A percentile compares a stretch with the other conserved stretches of the same genome.
phyloP scores from a whole-genome alignment of 2,113 vertebrate species.

The Paradoxurus hermaphroditus region DNA sequence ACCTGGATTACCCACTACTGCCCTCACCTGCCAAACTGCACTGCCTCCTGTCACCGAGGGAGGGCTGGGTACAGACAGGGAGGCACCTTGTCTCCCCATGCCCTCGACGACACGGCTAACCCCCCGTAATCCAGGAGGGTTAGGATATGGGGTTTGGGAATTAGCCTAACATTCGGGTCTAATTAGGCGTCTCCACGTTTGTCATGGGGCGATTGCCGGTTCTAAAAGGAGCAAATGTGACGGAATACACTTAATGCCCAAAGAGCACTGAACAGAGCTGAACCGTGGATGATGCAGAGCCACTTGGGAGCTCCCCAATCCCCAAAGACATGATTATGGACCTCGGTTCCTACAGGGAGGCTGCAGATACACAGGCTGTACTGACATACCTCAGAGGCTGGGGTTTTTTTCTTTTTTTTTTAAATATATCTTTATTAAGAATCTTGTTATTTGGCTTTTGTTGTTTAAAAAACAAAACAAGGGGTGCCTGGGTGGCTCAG shows the following conservation, averaged over 20 bases:
- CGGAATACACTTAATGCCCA: neutral
- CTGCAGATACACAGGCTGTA: neutral
- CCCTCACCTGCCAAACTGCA: neutral
- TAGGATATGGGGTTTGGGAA: neutral
- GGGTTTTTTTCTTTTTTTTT: neutral
- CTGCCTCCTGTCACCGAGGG: neutral
- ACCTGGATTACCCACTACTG: neutral
- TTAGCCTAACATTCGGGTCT: neutral
- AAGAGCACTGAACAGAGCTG: neutral
- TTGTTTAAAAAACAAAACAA: neutral
- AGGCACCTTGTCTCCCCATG: neutral
- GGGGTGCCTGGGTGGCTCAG: too few relatives aligned
- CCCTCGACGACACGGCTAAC: neutral
- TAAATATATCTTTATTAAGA: neutral
- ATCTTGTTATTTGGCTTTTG: neutral
- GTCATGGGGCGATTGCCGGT: neutral
- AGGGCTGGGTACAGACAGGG: neutral
- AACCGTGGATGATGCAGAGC: neutral
- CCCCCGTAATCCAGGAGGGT: neutral
- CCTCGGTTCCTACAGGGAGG: accelerated
- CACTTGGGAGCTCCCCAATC: neutral
- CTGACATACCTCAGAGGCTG: neutral
- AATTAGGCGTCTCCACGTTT: neutral
- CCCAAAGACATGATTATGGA: neutral
- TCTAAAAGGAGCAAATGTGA: neutral